Base-by-base conservation (phyloP, 2,113 vertebrate species). In the Echinops telfairi region DNA sequence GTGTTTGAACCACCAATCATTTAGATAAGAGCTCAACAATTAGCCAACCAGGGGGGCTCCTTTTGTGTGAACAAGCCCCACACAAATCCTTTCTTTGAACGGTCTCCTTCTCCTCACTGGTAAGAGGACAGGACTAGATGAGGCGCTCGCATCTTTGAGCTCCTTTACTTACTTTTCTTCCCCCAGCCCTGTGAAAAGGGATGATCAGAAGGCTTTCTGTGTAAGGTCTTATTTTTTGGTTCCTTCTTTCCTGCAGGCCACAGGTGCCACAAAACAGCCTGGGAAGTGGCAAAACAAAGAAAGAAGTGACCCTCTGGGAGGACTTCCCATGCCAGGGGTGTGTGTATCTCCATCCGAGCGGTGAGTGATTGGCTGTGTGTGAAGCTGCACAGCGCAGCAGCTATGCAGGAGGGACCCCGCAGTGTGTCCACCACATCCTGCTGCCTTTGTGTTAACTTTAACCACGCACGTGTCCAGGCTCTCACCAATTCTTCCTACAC, bases 401-500 rank as follows among this genome's bases (percentile, higher is more conserved):
- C 47, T 53, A 11, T 53, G 47, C 47, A 53, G 47, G 43, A 47
- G 43, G 43, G 43, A 47, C 43, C 43, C 43, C 43, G 5, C 43
- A 6, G 47, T 14, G 47, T 53, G 47, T 14, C 47, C 47, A 53
- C 47, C 12, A 12, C 47, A 12, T 23, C 22, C 60, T 22, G 60
- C 14, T 20, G 2, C 7, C 75, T 75, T 38, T 1, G 0, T 47
- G 62, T 9, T 33, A n/a, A 15, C 2, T 0, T 40, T 10, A 15
- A 3, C 10, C 71, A 1, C 7, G 0, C 23, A 25, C 40, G n/a
- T 8, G 25, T 38, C 29, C 66, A 43, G n/a, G 31, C 31, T 20
- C 7, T 12, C 3, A 29, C 17, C 33, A 25, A 33, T 36, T 79
- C 76, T 33, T 38, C 29, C 57, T 9, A 3, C 0, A 1, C 10